These are phyloP conservation scores for Agrochola lota DNA, from an alignment of 2,888 invertebrate species.

Conservation along the genomic window DNA sequence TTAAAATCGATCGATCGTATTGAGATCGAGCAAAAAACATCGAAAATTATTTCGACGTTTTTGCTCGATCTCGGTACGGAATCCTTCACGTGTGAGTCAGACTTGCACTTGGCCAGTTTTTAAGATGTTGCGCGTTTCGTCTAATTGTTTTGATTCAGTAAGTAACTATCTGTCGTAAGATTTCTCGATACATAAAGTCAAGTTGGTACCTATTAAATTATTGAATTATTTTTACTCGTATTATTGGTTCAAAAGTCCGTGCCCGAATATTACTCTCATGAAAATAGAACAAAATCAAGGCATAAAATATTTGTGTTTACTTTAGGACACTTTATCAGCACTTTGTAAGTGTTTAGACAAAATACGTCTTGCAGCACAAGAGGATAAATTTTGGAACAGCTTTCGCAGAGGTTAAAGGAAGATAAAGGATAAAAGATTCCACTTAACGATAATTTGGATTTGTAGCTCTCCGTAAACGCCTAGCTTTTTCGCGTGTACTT, in stretches of 20 bases:
- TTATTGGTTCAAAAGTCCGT: background rate
- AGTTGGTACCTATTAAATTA: no score
- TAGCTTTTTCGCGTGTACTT: conserved; percentile 16
- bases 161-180: background rate
- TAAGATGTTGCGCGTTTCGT: background rate
- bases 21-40: no score
- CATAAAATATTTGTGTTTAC: conserved; percentile 11
- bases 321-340: background rate
- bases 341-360: conserved; percentile 34
- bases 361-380: conserved; percentile 38
- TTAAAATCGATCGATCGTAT: no score
- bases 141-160: background rate
- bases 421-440: conserved; percentile 55
- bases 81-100: no score
- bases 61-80: no score
- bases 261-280: background rate
- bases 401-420: conserved; percentile 43
- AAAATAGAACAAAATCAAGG: background rate
- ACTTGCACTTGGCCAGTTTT: no score
- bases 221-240: background rate
- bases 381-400: conserved; percentile 38
- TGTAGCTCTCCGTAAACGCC: conserved; percentile 52
- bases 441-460: conserved; percentile 61
- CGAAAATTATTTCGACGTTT: no score
- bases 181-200: no score